phyloP scores from a whole-genome alignment of 2,888 invertebrate species.

The Agrochola macilenta region DNA sequence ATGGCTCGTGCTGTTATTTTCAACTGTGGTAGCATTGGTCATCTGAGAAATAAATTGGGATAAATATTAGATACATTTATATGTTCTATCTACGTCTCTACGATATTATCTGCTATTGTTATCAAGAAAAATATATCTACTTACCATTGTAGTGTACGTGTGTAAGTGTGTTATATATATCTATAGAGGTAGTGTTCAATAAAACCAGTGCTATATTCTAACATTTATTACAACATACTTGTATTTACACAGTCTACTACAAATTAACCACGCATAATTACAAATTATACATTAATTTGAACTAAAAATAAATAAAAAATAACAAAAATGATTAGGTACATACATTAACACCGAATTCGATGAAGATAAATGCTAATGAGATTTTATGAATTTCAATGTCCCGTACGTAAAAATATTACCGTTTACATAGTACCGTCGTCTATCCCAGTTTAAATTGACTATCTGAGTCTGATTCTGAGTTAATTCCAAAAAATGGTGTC shows the following conservation, averaged over 20 bases:
- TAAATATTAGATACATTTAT: constrained; percentile 14
- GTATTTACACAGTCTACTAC: constrained; percentile 73
- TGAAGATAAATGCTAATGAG: constrained; percentile 36
- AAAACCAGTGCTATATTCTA: constrained; percentile 66
- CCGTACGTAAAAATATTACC: not conserved
- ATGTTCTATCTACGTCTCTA: not conserved
- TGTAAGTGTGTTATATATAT: constrained; percentile 23
- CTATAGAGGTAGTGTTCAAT: constrained; percentile 52
- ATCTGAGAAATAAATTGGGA: constrained; percentile 74
- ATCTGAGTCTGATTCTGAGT: not conserved
- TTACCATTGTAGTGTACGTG: constrained; percentile 32
- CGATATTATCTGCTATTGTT: constrained; percentile 3
- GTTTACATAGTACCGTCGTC: not conserved
- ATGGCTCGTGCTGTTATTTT: constrained; percentile 60
- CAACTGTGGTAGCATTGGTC: constrained; percentile 76
- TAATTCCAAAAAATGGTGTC: not conserved
- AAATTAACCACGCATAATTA: constrained; percentile 67
- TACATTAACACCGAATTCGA: constrained; percentile 31
- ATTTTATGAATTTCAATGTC: constrained; percentile 3
- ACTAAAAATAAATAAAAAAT: constrained; percentile 74
- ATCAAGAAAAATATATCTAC: constrained; percentile 25
- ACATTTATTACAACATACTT: constrained; percentile 69
- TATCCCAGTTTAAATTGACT: not conserved
- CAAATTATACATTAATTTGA: constrained; percentile 66
- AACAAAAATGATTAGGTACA: constrained; percentile 59